Base-by-base conservation (phyloP, 2,113 vertebrate genomes). In the Psittacula cyanocephala region DNA sequence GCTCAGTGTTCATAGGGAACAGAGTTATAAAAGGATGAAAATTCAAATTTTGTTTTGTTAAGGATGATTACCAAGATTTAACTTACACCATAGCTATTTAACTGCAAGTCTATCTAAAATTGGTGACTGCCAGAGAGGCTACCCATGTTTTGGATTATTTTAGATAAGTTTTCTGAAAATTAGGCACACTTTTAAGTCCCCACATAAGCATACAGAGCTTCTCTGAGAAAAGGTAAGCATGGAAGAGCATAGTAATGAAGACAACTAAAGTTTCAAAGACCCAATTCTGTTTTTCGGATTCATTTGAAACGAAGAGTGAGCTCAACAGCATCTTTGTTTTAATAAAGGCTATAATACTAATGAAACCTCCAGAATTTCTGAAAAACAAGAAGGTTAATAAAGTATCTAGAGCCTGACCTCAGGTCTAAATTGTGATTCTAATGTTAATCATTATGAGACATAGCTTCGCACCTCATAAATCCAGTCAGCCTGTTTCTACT, bases 391-490 rank as follows among this genome's bases (percentile, higher is more conserved):
- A 76, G 57, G 70, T 59, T 95, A 95, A 88, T 70, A 55, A 65
- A 46, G 80, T 95, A 97, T 97, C 94, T 97, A 91, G 90, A 97
- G 67, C 53, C 68, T 97, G 96, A 96, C 89, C 94, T 97, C 68
- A 87, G 95, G 84, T 97, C 93, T 98, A 82, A 93, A 92, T 96
- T 96, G 84, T 96, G 93, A 97, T 97, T 97, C 92, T 97, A 96
- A 95, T 96, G 87, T 96, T 97, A 97, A 97, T 97, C 94, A 91
- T 97, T 93, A 86, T 81, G 86, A 97, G 89, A 94, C 91, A 94
- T 84, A 95, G 44, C 84, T 96, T 97, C 94, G 95, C 94, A 95
- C 81, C 79, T 97, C 96, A 96, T 97, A 98, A 98, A 97, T 97
- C 95, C 79, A 78, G 49, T 55, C 80, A 92, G 82, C 81, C 82